Conservation (phyloP, 2,888 invertebrate genomes). For the Anthoptus insignis region DNA sequence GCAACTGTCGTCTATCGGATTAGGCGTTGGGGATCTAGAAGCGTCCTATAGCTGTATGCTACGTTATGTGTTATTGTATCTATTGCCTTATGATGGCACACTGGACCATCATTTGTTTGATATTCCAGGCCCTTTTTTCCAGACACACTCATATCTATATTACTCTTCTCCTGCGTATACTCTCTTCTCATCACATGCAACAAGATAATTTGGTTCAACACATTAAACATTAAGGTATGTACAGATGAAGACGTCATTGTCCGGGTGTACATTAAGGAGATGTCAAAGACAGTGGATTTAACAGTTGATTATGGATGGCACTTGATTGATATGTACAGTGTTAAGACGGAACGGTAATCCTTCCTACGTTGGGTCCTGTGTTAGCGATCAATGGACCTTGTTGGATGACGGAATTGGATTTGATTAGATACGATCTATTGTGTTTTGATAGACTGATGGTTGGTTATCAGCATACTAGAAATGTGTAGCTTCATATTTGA, state of each 20-base stretch:
- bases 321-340: conserved; percentile 66
- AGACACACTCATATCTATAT: too few relatives aligned
- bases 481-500: too few relatives aligned
- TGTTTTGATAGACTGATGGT: conserved; percentile 35
- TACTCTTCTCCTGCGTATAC: too few relatives aligned
- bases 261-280: neutral
- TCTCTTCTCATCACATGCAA: too few relatives aligned
- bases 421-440: conserved; percentile 56
- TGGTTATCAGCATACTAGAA: too few relatives aligned
- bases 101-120: too few relatives aligned
- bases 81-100: too few relatives aligned
- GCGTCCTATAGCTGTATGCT: neutral
- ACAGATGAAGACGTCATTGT: neutral
- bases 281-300: conserved; percentile 55
- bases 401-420: conserved; percentile 49
- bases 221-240: too few relatives aligned
- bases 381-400: conserved; percentile 49
- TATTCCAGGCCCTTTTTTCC: too few relatives aligned
- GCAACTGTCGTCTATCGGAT: conserved; percentile 26
- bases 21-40: conserved; percentile 18
- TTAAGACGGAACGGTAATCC: conserved; percentile 51
- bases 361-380: conserved; percentile 24
- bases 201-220: too few relatives aligned
- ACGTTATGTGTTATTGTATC: neutral
- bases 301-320: conserved; percentile 64